Evolutionary conservation across 2,888 invertebrate genomes (phyloP).

Genomic region (Isoperla grammatica): DNA sequence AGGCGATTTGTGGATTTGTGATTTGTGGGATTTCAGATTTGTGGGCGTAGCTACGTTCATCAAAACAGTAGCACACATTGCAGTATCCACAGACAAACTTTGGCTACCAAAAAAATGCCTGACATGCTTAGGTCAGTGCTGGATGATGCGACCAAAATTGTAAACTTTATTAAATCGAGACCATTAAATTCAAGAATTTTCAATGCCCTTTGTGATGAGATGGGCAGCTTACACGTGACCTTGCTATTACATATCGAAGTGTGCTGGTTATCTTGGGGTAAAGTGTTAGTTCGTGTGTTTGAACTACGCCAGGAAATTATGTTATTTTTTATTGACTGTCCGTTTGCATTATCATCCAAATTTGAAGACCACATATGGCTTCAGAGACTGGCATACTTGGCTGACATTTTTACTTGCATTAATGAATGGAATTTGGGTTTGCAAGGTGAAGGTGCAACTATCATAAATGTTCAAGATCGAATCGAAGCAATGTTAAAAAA

Average conservation of each 20-base stretch:
- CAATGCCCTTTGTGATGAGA: conserved; percentile 30
- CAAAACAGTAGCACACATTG: background rate
- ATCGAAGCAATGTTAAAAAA: no score
- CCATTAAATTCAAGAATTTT: conserved; percentile 5
- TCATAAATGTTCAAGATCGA: no score
- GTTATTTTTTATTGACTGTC: conserved; percentile 26
- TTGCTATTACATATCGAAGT: conserved; percentile 31
- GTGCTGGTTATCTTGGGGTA: conserved; percentile 25
- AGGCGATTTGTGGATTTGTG: conserved; percentile 29
- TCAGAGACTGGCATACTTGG: conserved; percentile 25
- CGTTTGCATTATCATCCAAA: conserved; percentile 17
- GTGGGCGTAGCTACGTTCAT: conserved; percentile 24
- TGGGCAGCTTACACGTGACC: conserved; percentile 29
- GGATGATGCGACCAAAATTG: no score
- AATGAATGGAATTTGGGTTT: no score
- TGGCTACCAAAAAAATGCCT: no score
- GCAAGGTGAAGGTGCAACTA: no score
- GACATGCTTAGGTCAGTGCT: no score
- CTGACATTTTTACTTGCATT: conserved; percentile 1
- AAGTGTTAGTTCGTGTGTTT: no score
- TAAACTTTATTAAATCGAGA: no score
- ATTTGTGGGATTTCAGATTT: no score
- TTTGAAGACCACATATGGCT: conserved; percentile 27
- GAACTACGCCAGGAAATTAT: conserved; percentile 26
- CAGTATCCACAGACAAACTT: background rate